Evolutionary conservation across 1,140 invertebrate genomes (phyloP).

Genomic region (Tachypleus tridentatus): DNA sequence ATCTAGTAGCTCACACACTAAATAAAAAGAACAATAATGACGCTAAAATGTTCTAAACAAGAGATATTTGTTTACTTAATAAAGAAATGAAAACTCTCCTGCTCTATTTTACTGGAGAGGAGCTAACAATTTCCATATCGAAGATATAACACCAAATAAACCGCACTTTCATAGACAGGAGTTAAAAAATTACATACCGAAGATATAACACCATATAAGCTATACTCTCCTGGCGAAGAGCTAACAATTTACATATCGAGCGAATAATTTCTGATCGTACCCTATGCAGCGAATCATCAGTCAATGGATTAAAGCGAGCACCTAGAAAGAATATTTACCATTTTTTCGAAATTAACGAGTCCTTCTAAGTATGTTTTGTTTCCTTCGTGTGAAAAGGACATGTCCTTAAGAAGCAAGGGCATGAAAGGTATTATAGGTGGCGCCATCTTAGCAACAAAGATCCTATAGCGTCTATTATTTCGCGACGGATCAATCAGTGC

Average conservation of each 20-base stretch:
- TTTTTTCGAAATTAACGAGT: slow-evolving; percentile 81
- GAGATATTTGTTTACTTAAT: too few species aligned
- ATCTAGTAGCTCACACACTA: too few species aligned
- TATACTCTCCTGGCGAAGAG: background rate
- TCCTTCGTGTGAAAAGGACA: slow-evolving; percentile 83
- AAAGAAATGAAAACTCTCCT: too few species aligned
- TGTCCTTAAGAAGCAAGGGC: slow-evolving; percentile 71
- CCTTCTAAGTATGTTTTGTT: slow-evolving; percentile 73
- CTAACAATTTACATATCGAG: background rate
- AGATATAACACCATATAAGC: too few species aligned
- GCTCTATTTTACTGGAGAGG: too few species aligned
- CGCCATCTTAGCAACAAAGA: slow-evolving; percentile 59
- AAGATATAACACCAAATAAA: too few species aligned
- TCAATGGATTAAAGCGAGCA: background rate
- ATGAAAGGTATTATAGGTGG: slow-evolving; percentile 77
- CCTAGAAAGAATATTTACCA: slow-evolving; percentile 36
- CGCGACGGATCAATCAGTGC: slow-evolving; percentile 71
- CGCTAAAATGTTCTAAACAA: too few species aligned
- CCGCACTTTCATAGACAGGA: too few species aligned
- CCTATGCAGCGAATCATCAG: background rate
- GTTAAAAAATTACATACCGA: too few species aligned
- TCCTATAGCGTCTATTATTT: slow-evolving; percentile 64
- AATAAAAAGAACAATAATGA: too few species aligned
- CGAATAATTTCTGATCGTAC: background rate
- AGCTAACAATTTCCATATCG: too few species aligned